phyloP scores from a whole-genome alignment of 2,888 invertebrate genomes.

The Pyrgus malvae region DNA sequence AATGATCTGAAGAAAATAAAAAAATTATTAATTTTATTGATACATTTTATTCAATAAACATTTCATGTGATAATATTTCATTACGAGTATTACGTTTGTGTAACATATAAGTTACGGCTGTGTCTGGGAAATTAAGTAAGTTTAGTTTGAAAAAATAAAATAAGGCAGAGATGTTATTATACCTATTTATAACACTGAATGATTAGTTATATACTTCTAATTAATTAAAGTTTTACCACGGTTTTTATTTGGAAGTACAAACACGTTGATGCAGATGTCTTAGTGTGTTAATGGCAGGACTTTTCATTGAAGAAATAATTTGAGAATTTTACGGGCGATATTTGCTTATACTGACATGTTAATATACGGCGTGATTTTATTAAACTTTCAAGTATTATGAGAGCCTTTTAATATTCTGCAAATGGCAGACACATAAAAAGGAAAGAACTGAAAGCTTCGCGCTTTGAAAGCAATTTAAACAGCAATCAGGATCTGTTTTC shows the following conservation, averaged over 20 bases:
- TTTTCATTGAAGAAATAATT: constrained; percentile 8
- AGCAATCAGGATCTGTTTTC: neutral
- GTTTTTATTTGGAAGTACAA: neutral
- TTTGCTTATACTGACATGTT: neutral
- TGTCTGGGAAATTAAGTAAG: too few species aligned
- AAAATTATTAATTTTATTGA: too few species aligned
- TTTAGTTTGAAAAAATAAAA: neutral
- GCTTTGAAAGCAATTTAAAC: neutral
- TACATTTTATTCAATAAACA: too few species aligned
- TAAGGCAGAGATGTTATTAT: neutral
- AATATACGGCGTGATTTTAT: constrained; percentile 8
- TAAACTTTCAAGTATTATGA: constrained; percentile 9
- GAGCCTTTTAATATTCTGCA: neutral
- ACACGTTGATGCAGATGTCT: neutral
- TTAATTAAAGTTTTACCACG: too few species aligned
- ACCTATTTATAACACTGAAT: neutral
- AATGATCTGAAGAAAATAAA: too few species aligned
- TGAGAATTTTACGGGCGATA: neutral
- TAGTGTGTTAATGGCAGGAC: neutral
- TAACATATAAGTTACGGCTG: too few species aligned
- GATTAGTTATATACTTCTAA: neutral
- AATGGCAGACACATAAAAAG: neutral
- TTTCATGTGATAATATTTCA: too few species aligned
- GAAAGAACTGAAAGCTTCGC: neutral
- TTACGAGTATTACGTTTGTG: too few species aligned